Evolutionary conservation across 2,113 vertebrate species (phyloP).

Genomic region (Anoura caudifer): DNA sequence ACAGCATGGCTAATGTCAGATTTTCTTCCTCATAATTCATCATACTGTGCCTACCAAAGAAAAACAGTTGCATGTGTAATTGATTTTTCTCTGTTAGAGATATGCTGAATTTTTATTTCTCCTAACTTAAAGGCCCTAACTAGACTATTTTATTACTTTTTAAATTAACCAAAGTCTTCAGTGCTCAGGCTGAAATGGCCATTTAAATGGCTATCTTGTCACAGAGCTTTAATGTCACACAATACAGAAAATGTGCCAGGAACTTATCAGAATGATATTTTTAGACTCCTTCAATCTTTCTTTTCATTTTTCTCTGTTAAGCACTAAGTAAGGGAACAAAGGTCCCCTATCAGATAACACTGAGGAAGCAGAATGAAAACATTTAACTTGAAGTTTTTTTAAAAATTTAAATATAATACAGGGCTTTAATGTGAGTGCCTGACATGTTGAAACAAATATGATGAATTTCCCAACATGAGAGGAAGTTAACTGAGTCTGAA

Average conservation of each 20-base stretch:
- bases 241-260: background rate
- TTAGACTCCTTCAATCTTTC: constrained; percentile 65
- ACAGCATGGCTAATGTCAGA: background rate
- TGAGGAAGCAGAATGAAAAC: background rate
- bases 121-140: constrained; percentile 47
- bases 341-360: background rate
- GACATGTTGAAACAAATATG: background rate
- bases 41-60: background rate
- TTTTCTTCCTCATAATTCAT: background rate
- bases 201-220: background rate
- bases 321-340: background rate
- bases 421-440: background rate
- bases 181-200: background rate
- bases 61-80: background rate
- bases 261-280: constrained; percentile 37
- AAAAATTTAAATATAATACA: constrained; percentile 12
- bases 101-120: constrained; percentile 50
- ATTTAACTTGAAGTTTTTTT: constrained; percentile 33
- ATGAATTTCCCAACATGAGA: constrained; percentile 11
- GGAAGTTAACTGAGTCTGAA: background rate
- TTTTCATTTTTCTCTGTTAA: constrained; percentile 29
- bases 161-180: constrained; percentile 39
- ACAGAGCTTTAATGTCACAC: background rate
- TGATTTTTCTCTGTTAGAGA: background rate
- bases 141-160: constrained; percentile 48